A percentile compares a stretch with the other conserved stretches of the same genome.
These are phyloP conservation scores for Hemibagrus guttatus DNA, from an alignment of 2,797 vertebrate species.

Conservation along the genomic window DNA sequence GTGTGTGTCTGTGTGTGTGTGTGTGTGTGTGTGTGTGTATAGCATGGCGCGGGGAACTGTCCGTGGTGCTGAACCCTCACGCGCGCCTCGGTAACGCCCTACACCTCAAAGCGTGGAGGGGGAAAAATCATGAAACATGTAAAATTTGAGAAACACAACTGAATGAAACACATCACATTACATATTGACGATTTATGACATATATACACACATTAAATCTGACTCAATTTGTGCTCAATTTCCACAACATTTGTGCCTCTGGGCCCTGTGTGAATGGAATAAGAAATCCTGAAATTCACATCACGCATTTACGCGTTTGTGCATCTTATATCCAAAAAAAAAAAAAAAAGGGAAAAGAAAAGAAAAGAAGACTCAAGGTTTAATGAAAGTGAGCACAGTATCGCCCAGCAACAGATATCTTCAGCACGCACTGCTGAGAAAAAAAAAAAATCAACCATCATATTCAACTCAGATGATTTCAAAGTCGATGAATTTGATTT, in stretches of 20 bases:
- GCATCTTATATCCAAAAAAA: neutral
- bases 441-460: neutral
- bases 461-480: neutral
- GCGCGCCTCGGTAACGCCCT: constrained; percentile 56
- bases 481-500: constrained; percentile 13
- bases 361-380: neutral
- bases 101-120: constrained; percentile 20
- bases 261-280: neutral
- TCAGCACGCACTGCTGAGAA: constrained; percentile 3
- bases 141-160: neutral
- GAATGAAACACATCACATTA: neutral
- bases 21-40: constrained; percentile 23
- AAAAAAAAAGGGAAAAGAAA: neutral
- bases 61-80: constrained; percentile 54
- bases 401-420: constrained; percentile 29
- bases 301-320: neutral
- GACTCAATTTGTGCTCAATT: constrained; percentile 11
- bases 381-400: constrained; percentile 25
- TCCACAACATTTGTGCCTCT: constrained; percentile 27
- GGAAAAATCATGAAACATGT: constrained; percentile 17
- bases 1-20: constrained; percentile 10
- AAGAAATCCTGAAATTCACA: neutral
- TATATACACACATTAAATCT: neutral
- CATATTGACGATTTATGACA: neutral
- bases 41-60: constrained; percentile 50